A percentile compares a stretch with the other conserved stretches of the same genome.
phyloP scores from a whole-genome alignment of 2,797 vertebrate species.

The Meriones psammophilus region DNA sequence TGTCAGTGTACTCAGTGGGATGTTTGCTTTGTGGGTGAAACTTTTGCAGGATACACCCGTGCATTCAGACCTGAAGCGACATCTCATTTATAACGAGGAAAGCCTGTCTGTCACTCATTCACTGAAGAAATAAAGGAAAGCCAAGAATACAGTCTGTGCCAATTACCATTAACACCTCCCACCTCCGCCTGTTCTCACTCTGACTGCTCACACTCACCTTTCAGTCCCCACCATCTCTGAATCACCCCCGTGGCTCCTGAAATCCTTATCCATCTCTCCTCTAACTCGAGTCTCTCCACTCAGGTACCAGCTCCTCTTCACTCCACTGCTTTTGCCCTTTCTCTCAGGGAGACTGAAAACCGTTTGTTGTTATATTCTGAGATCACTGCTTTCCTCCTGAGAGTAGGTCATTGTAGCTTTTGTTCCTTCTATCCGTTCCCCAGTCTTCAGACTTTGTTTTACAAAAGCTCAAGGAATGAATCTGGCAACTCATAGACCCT shows the following conservation, averaged over 20 bases:
- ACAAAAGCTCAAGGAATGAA: slow-evolving; percentile 23
- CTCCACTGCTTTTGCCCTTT: not conserved
- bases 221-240: not conserved
- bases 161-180: not conserved
- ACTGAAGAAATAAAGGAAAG: slow-evolving; percentile 29
- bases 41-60: not conserved
- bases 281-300: not conserved
- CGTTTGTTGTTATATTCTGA: not conserved
- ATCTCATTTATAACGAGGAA: slow-evolving; percentile 48
- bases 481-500: slow-evolving; percentile 23
- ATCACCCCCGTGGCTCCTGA: not conserved
- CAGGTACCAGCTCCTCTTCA: not conserved
- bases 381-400: not conserved
- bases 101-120: slow-evolving; percentile 8
- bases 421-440: not conserved
- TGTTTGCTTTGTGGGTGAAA: not conserved
- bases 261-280: not conserved
- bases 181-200: slow-evolving; percentile 1
- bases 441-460: slow-evolving; percentile 50
- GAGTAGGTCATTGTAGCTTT: not conserved
- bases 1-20: not conserved
- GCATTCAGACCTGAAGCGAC: slow-evolving; percentile 44
- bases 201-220: not conserved
- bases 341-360: not conserved
- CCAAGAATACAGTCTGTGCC: not conserved